phyloP scores from a whole-genome alignment of 2,888 invertebrate genomes.

The Cancer borealis region DNA sequence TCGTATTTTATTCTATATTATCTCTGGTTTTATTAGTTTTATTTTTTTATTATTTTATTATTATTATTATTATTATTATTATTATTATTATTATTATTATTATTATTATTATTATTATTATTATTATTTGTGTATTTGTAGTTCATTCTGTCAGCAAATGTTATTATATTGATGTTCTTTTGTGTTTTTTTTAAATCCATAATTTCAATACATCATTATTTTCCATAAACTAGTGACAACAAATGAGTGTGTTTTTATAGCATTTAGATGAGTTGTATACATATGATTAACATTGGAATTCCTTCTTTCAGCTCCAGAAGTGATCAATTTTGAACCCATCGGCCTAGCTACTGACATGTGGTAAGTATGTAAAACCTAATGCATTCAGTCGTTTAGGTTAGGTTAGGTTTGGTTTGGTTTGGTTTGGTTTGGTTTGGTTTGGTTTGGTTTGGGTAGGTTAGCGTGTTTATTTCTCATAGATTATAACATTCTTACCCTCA shows the following conservation, averaged over 20 bases:
- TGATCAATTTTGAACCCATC: constrained; percentile 77
- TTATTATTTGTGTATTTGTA: no score
- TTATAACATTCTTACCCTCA: not conserved
- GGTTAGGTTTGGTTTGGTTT: no score
- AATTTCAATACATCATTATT: not conserved
- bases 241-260: not conserved
- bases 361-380: constrained; percentile 62
- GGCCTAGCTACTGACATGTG: constrained; percentile 76
- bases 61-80: no score
- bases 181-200: not conserved
- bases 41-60: no score
- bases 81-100: no score
- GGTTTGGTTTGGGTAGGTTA: no score
- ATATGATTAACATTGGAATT: not conserved
- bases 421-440: no score
- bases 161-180: not conserved
- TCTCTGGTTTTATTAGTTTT: no score
- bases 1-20: no score
- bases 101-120: no score
- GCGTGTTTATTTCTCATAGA: not conserved
- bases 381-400: not conserved
- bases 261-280: not conserved
- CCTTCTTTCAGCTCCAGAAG: constrained; percentile 73
- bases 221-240: not conserved
- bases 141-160: not conserved